Evolutionary conservation across 2,888 invertebrate species (phyloP), one percentile per base, ranked within the genome.

Genomic region (Pachliopta kotzebuea): DNA sequence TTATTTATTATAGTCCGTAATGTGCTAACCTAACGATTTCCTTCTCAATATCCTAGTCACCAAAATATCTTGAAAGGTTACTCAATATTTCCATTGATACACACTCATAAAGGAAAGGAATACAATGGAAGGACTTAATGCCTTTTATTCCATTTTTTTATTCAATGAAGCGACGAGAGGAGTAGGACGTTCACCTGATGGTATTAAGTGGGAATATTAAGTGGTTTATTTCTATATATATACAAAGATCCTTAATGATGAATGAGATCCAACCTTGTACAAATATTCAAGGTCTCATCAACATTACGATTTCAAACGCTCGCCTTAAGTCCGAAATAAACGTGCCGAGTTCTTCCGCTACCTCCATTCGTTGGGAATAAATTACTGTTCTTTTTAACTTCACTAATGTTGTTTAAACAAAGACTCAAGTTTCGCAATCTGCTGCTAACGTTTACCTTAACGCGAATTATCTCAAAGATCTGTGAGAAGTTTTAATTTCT

Each of bases 341-440:
- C 31, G 65, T 53, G 45, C 54, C 50, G 60, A 49, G 60, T 52
- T 57, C 29, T 68, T 66, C 53, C 56, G 37, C 61, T 62, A 65
- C 67, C 62, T 69, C 69, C 68, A 68, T 68, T 63, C 65, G 63
- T 60, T 64, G 67, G 56, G 58, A 68, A 69, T 71, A 69, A 75
- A 68, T 74, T 68, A 72, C 71, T 65, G 67, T 69, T 69, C 68
- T 72, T 70, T 71, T 68, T 63, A 70, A 75, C 71, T 71, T 68
- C 60, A 67, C 66, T 69, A 71, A 71, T 72, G 69, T 71, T 71
- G 65, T 64, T 67, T 60, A 64, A 55, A 69, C 64, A 66, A 67
- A 69, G 67, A 65, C 60, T 65, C 45, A 66, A 71, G 68, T 72
- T 72, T 72, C 60, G 70, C 67, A 72, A 70, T 70, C 70, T 68